A percentile compares a stretch with the other conserved stretches of the same genome.
Evolutionary conservation across 2,888 invertebrate species (phyloP).

Genomic region (Rhopalosiphum nymphaeae): DNA sequence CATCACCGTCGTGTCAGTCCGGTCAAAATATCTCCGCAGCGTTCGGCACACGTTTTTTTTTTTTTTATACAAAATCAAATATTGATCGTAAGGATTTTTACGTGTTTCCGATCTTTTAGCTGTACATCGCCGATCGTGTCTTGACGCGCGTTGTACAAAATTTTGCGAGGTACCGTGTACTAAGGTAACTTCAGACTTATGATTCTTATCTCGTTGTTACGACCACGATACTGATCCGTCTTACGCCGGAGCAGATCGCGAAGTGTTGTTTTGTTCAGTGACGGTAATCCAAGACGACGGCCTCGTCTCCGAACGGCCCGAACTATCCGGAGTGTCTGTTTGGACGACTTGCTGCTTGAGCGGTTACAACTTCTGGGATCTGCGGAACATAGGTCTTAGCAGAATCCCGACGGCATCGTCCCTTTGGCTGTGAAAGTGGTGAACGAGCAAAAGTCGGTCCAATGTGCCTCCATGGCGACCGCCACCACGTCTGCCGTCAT

Average conservation of each 20-base stretch:
- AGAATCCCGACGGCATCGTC: not conserved
- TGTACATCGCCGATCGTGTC: not conserved
- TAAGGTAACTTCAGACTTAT: not conserved
- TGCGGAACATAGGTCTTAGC: not conserved
- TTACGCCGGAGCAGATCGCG: not conserved
- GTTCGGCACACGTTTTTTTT: conserved; percentile 26
- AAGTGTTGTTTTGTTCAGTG: not conserved
- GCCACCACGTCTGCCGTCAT: conserved; percentile 17
- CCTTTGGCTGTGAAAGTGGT: not conserved
- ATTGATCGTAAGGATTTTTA: not conserved
- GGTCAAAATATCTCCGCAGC: not conserved
- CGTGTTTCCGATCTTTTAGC: not conserved
- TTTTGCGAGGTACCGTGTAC: not conserved
- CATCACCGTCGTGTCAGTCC: not conserved
- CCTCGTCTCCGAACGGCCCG: not conserved
- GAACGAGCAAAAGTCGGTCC: conserved; percentile 38
- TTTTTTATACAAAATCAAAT: not conserved
- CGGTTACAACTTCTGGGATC: not conserved
- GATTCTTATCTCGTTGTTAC: not conserved
- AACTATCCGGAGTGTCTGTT: not conserved
- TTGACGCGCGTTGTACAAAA: not conserved
- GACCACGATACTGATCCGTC: not conserved
- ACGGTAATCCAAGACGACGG: not conserved
- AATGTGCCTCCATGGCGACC: conserved; percentile 60
- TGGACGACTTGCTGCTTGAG: not conserved